A percentile compares a stretch with the other conserved stretches of the same genome.
Conservation (phyloP, 2,797 vertebrate genomes). For the Sebastes flavidus region DNA sequence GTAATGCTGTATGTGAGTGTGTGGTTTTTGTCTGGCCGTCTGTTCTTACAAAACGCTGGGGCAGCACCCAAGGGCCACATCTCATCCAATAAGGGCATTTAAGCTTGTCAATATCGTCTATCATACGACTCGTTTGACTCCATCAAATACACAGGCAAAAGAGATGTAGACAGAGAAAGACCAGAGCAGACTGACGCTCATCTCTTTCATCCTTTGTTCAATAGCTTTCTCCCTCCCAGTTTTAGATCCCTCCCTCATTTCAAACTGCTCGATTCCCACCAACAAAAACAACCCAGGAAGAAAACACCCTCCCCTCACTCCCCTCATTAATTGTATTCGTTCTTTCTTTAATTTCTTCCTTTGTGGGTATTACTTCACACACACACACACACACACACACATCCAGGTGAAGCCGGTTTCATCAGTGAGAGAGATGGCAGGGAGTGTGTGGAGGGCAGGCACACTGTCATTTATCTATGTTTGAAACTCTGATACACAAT, state of each 20-base stretch:
- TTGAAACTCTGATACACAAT: slow-evolving; percentile 25
- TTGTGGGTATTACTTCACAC: neutral
- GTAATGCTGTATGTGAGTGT: slow-evolving; percentile 54
- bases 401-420: neutral
- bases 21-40: slow-evolving; percentile 53
- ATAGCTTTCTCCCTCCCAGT: neutral
- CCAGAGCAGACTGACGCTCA: neutral
- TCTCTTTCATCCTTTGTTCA: neutral
- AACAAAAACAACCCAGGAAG: slow-evolving; percentile 1
- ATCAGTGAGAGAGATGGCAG: slow-evolving; percentile 50
- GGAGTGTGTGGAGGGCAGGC: slow-evolving; percentile 40
- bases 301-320: neutral
- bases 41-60: slow-evolving; percentile 54
- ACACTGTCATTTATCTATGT: slow-evolving; percentile 56
- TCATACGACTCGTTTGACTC: slow-evolving; percentile 56
- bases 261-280: neutral
- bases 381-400: neutral
- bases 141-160: slow-evolving; percentile 24
- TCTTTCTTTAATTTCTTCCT: neutral
- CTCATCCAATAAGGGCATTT: slow-evolving; percentile 61
- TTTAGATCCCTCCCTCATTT: neutral
- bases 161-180: slow-evolving; percentile 14
- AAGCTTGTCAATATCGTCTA: slow-evolving; percentile 65
- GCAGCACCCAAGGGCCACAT: slow-evolving; percentile 62
- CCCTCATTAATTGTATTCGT: neutral